These are phyloP conservation scores for Hemiprocne comata DNA, from an alignment of 2,113 vertebrate species.

Conservation along the genomic window DNA sequence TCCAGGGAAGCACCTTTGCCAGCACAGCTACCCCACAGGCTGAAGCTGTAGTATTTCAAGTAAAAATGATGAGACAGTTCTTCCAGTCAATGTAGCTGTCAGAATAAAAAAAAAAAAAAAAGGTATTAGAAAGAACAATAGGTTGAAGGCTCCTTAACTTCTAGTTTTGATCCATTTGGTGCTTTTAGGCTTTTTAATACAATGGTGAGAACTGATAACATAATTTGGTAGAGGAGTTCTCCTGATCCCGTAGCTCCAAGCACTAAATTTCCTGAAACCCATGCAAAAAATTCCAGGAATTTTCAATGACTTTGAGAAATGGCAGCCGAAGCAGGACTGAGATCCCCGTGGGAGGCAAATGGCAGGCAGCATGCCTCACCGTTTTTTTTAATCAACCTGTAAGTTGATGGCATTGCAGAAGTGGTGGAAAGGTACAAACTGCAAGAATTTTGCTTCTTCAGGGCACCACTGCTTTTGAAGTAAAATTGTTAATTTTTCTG, in stretches of 20 bases:
- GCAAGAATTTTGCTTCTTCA: background rate
- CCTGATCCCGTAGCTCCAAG: background rate
- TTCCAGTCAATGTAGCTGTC: background rate
- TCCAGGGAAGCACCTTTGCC: background rate
- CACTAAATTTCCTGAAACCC: background rate
- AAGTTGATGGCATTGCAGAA: background rate
- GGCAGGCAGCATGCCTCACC: background rate
- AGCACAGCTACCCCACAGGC: background rate
- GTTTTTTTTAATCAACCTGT: background rate
- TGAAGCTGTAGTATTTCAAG: background rate
- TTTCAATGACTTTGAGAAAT: background rate
- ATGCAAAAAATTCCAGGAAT: background rate
- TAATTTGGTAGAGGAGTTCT: background rate
- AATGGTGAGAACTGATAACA: background rate
- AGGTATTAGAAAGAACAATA: background rate
- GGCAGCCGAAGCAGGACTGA: background rate
- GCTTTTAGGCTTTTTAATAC: background rate
- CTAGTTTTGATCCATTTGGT: background rate
- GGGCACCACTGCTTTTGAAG: background rate
- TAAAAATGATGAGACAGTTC: background rate
- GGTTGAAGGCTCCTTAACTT: background rate
- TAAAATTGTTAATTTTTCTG: background rate
- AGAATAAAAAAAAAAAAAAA: background rate
- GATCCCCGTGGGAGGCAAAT: background rate
- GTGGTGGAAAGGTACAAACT: background rate